Base-by-base conservation (phyloP, 1,140 invertebrate genomes). In the Bombyx mori region DNA sequence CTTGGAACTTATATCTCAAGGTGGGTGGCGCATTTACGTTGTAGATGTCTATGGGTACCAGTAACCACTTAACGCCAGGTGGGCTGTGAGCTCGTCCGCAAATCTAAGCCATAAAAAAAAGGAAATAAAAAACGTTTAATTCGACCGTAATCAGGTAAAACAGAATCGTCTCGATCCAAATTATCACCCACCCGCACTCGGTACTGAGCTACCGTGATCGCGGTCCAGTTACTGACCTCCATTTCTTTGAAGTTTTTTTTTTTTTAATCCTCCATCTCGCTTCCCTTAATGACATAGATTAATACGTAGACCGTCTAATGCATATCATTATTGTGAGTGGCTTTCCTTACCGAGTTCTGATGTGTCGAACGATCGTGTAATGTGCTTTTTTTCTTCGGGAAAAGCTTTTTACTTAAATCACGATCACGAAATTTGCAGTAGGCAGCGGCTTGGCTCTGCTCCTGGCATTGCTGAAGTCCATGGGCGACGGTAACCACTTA, bases 311-410 rank as follows among this genome's bases (percentile, higher is more conserved):
- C 42, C 51, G 8, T 56, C 77, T 85, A 82, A 82, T 82, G 77
- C 77, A 82, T 85, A 81, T 82, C 73, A 85, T 85, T 85, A 82
- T 48, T 56, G 66, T 66, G 78, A 82, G 79, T 82, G 79, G 68
- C 58, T 70, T 65, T 75, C 42, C 50, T 51, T 51, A 26, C 50
- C 50, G 50, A 22, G 50, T 35, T 51, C 7, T 7, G 50, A 51
- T 51, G 42, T 26, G 50, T 35, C 8, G 22, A 51, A 35, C 26
- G 26, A 35, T 35, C 26, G 26, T 35, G 26, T 5, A 1, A 35
- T 35, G 26, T 35, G 26, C 26, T 35, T 35, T 35, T 35, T 35
- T 35, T 35, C 1, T 35, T 35, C 26, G 26, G 26, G 26, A 35
- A 35, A 35, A 35, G 26, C 26, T 35, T 35, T 35, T 35, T 35